Evolutionary conservation across 2,113 vertebrate species (phyloP).

Genomic region (Passer montanus): DNA sequence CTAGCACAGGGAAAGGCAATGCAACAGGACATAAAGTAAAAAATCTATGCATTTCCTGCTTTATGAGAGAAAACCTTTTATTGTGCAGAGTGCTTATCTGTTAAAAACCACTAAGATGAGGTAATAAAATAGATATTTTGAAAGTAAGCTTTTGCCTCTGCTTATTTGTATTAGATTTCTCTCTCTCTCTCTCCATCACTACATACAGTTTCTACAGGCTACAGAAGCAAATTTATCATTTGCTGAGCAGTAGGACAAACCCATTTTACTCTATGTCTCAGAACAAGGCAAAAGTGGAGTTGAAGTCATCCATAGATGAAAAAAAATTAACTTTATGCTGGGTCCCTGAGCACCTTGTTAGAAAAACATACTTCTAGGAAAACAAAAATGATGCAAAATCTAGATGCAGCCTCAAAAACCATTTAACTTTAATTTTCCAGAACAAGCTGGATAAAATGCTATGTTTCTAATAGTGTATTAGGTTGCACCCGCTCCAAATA

Average conservation of each 20-base stretch:
- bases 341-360: not conserved
- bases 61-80: not conserved
- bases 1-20: not conserved
- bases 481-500: slow-evolving; percentile 31
- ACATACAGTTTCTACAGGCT: not conserved
- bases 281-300: not conserved
- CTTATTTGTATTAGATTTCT: not conserved
- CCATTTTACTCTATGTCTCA: not conserved
- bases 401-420: not conserved
- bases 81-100: not conserved
- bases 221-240: not conserved
- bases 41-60: not conserved
- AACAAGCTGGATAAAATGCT: not conserved
- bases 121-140: not conserved
- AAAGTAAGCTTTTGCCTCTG: not conserved
- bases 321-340: not conserved
- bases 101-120: not conserved
- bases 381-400: not conserved
- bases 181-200: not conserved
- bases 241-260: not conserved
- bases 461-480: not conserved
- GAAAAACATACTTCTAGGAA: not conserved
- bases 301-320: not conserved
- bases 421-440: not conserved
- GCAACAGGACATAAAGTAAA: not conserved